Conservation (phyloP, 2,113 vertebrate genomes). For the Tachycineta bicolor region DNA sequence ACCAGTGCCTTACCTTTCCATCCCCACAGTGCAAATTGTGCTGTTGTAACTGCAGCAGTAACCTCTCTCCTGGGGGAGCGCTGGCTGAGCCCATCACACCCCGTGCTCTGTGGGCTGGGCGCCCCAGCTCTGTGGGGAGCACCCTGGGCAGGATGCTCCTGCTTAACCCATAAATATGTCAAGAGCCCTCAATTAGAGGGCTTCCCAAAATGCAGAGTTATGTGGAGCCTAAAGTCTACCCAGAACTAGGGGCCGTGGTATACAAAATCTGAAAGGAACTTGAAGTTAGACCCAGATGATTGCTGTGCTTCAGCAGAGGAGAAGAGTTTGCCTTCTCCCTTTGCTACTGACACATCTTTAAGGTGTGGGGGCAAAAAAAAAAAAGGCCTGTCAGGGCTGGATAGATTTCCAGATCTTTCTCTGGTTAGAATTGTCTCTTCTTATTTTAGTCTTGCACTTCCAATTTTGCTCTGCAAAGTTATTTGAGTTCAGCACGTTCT, state of each 20-base stretch:
- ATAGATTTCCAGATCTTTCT: conserved; percentile 26
- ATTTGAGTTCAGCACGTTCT: conserved; percentile 29
- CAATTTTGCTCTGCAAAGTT: conserved; percentile 18
- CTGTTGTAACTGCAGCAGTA: background rate
- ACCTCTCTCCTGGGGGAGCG: background rate
- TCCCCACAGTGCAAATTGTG: background rate
- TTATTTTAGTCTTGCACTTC: conserved; percentile 38
- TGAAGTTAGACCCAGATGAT: background rate
- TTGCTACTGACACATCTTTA: background rate
- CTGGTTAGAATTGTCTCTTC: background rate
- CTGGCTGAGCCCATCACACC: fast-evolving
- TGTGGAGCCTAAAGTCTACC: background rate
- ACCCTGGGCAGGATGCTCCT: background rate
- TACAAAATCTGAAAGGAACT: background rate
- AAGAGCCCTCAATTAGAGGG: background rate
- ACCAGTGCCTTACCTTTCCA: background rate
- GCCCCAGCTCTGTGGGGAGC: background rate
- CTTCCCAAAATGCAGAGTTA: background rate
- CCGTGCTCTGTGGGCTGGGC: background rate
- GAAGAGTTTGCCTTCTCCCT: background rate
- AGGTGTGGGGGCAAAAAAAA: background rate
- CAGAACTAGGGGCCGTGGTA: background rate
- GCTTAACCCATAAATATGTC: background rate
- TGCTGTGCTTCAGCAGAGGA: background rate
- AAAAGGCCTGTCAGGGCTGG: background rate